phyloP scores from a whole-genome alignment of 1,140 invertebrate species.

The Drosophila parvula region DNA sequence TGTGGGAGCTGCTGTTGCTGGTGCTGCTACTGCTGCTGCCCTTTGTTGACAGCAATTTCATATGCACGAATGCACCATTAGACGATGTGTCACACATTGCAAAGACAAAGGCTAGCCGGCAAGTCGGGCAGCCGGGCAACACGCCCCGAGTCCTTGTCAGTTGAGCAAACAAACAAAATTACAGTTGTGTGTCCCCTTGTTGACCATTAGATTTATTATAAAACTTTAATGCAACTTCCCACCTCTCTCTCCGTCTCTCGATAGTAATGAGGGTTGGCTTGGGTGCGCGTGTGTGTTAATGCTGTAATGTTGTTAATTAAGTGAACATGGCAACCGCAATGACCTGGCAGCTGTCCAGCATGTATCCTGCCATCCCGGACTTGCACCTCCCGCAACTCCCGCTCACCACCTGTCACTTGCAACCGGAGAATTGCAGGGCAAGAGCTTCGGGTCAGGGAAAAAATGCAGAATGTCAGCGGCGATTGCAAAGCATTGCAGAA shows the following conservation, averaged over 20 bases:
- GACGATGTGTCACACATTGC: constrained; percentile 51
- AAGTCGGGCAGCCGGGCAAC: background rate
- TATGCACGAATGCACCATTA: constrained; percentile 73
- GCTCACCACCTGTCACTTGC: constrained; percentile 37
- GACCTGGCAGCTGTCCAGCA: constrained; percentile 46
- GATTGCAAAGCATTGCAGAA: constrained; percentile 44
- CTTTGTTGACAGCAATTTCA: constrained; percentile 73
- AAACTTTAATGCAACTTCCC: constrained; percentile 48
- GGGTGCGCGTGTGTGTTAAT: constrained; percentile 47
- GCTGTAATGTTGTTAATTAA: constrained; percentile 73
- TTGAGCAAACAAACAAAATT: constrained; percentile 56
- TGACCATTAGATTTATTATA: constrained; percentile 60
- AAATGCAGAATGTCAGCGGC: constrained; percentile 43
- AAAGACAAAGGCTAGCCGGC: constrained; percentile 46
- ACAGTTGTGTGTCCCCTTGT: constrained; percentile 58
- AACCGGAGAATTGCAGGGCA: constrained; percentile 20
- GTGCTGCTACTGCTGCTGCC: too few species aligned
- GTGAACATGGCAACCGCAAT: constrained; percentile 41
- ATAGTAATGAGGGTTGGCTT: constrained; percentile 1
- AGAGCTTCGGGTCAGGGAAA: constrained; percentile 3
- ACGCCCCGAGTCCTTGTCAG: constrained; percentile 18
- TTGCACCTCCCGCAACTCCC: background rate
- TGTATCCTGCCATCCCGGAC: constrained; percentile 17
- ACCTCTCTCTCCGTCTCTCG: background rate
- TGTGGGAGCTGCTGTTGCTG: constrained; percentile 12